Conservation (phyloP, 2,888 invertebrate species). For the Bimastos eiseni region DNA sequence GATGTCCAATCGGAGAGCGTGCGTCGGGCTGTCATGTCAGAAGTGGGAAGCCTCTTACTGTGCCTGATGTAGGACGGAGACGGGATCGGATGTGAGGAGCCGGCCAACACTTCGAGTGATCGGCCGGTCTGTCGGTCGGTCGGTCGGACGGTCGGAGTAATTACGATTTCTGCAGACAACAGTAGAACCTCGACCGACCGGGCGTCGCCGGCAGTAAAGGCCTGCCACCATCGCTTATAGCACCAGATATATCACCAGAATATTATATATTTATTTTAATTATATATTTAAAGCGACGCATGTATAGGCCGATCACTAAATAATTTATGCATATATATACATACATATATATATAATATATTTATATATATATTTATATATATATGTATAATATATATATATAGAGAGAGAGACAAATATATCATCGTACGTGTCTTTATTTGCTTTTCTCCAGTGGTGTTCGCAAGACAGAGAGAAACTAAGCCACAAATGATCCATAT, state of each 20-base stretch:
- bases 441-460: not conserved
- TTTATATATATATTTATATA: no score
- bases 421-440: not conserved
- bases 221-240: not conserved
- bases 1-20: not conserved
- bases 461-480: no score
- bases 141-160: conserved; percentile 7
- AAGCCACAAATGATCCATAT: no score
- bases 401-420: no score
- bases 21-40: not conserved
- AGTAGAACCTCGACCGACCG: not conserved
- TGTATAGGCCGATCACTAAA: not conserved
- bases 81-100: not conserved
- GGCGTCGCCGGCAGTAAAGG: not conserved
- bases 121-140: not conserved
- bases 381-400: no score
- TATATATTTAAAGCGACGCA: no score
- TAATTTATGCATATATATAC: not conserved
- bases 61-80: not conserved
- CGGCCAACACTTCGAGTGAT: not conserved
- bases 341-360: no score
- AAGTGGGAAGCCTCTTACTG: conserved; percentile 9
- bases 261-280: not conserved
- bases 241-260: not conserved
- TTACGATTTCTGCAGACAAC: not conserved